phyloP scores from a whole-genome alignment of 2,888 invertebrate genomes.

The Yponomeuta plumbellus region DNA sequence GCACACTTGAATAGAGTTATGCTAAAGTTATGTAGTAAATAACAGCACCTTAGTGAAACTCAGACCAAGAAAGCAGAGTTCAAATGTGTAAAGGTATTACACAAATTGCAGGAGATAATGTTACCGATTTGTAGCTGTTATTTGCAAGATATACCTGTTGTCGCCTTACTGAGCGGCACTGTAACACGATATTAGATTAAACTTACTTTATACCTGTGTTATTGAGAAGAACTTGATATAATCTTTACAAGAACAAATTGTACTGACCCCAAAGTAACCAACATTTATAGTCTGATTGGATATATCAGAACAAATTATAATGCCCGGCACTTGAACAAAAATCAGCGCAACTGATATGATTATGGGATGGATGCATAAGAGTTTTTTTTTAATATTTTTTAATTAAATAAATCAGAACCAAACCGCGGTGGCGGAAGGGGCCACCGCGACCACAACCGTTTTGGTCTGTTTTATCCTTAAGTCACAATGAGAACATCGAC shows the following conservation, averaged over 20 bases:
- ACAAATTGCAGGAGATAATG: conserved; percentile 10
- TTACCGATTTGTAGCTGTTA: conserved; percentile 5
- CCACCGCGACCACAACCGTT: too few species aligned
- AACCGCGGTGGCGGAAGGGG: too few species aligned
- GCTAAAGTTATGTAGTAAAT: too few species aligned
- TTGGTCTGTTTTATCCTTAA: too few species aligned
- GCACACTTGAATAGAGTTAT: neutral
- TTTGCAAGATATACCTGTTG: conserved; percentile 8
- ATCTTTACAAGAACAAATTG: neutral
- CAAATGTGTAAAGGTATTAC: neutral
- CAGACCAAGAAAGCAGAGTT: neutral
- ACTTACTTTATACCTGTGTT: neutral
- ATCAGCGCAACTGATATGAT: too few species aligned
- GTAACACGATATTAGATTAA: neutral
- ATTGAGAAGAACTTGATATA: neutral
- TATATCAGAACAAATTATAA: too few species aligned
- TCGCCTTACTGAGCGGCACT: neutral
- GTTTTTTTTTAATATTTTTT: too few species aligned
- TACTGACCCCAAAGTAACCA: neutral
- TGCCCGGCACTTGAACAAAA: too few species aligned
- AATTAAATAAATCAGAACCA: too few species aligned
- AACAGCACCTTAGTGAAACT: neutral
- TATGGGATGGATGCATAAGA: too few species aligned
- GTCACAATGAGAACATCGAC: too few species aligned
- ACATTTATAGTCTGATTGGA: neutral